Percentiles rank a stretch among this genome's conserved stretches.
Evolutionary conservation across 2,113 vertebrate species (phyloP).

Genomic region (Chrysochloris asiatica): DNA sequence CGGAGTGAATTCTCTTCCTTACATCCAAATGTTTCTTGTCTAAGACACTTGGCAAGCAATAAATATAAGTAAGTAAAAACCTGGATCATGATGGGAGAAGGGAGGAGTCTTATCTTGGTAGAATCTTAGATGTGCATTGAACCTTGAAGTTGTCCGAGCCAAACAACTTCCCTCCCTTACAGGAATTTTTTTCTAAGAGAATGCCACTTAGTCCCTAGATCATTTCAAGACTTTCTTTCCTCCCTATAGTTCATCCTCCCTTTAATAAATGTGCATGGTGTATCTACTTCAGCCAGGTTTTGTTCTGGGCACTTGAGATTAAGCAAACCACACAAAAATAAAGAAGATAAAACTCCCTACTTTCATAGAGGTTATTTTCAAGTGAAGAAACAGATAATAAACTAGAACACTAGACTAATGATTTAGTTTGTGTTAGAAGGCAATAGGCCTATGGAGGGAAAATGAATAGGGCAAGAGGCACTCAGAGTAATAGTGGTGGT

Average conservation of each 20-base stretch:
- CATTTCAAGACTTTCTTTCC: not conserved
- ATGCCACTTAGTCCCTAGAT: not conserved
- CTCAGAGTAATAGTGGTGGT: not conserved
- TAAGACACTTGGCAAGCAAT: not conserved
- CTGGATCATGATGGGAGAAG: not conserved
- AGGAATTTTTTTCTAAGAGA: not conserved
- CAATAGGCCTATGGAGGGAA: not conserved
- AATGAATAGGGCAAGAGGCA: not conserved
- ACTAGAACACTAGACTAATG: not conserved
- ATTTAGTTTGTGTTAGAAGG: not conserved
- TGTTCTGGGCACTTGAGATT: not conserved
- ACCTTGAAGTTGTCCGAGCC: not conserved
- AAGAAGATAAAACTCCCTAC: not conserved
- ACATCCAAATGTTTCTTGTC: not conserved
- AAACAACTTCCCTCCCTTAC: not conserved
- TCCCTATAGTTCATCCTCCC: not conserved
- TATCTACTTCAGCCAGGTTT: not conserved
- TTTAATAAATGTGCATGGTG: not conserved
- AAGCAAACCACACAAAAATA: not conserved
- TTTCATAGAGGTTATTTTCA: not conserved
- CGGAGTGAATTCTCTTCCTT: not conserved
- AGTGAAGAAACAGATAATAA: not conserved
- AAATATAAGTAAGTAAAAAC: not conserved
- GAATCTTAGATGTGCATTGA: slow-evolving; percentile 14
- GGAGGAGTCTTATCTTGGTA: not conserved